These are phyloP conservation scores for Colletes gigas DNA, from an alignment of 1,140 invertebrate genomes.

Conservation along the genomic window DNA sequence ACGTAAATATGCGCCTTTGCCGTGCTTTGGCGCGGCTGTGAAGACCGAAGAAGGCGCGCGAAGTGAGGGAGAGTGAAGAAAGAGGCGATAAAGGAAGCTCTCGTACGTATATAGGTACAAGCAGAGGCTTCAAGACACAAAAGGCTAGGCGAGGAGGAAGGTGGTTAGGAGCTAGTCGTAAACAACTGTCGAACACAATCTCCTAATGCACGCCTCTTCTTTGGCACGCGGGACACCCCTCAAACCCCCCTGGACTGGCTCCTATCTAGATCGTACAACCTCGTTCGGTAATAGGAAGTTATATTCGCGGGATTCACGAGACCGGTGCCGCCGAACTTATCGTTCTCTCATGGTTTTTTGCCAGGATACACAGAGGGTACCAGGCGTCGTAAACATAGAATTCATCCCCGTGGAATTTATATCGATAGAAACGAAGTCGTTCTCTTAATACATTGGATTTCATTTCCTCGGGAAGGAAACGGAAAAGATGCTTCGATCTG, in stretches of 20 bases:
- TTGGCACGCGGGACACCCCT: constrained; percentile 63
- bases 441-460: constrained; percentile 13
- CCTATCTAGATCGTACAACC: constrained; percentile 38
- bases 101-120: constrained; percentile 45
- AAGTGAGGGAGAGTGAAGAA: constrained; percentile 14
- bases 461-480: background rate
- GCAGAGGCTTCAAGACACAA: constrained; percentile 60
- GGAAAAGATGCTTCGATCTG: background rate
- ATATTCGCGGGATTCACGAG: constrained; percentile 66
- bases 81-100: constrained; percentile 53
- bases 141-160: constrained; percentile 60
- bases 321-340: constrained; percentile 51
- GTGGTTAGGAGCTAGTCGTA: constrained; percentile 75
- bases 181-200: constrained; percentile 80
- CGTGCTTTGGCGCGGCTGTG: constrained; percentile 13
- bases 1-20: constrained; percentile 71
- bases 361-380: background rate
- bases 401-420: constrained; percentile 20
- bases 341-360: constrained; percentile 37
- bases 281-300: constrained; percentile 67
- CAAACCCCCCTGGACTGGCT: constrained; percentile 16
- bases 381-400: constrained; percentile 19
- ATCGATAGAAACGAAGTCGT: constrained; percentile 9
- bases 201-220: constrained; percentile 78
- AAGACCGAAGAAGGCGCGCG: background rate